These are phyloP conservation scores for Penelope pileata DNA, from an alignment of 2,113 vertebrate species.

Conservation along the genomic window DNA sequence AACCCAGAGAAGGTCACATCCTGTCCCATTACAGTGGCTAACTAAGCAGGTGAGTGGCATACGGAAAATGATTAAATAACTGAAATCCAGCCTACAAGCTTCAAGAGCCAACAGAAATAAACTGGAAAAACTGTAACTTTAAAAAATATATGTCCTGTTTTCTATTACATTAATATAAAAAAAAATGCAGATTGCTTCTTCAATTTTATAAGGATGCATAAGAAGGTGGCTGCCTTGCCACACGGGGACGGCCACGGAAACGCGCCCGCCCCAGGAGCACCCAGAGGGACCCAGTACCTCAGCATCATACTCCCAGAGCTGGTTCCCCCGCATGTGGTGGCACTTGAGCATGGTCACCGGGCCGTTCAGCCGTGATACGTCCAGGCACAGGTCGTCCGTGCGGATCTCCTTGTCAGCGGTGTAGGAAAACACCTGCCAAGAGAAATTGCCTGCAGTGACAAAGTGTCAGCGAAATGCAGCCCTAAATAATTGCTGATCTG, in stretches of 20 bases:
- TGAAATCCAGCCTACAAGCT: background rate
- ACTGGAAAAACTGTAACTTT: background rate
- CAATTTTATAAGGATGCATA: rapidly evolving
- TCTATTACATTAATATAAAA: background rate
- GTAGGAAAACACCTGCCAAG: constrained; percentile 94
- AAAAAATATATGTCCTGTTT: background rate
- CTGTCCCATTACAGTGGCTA: rapidly evolving
- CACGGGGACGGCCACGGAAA: background rate
- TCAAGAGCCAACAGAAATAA: background rate
- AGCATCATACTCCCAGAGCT: constrained; percentile 97
- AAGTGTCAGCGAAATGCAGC: rapidly evolving
- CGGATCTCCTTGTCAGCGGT: constrained; percentile 97
- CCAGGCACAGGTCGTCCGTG: constrained; percentile 96
- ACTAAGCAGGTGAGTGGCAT: rapidly evolving
- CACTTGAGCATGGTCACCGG: constrained; percentile 97
- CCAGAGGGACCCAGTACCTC: constrained; percentile 81
- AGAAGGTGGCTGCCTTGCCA: background rate
- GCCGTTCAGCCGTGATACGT: constrained; percentile 94
- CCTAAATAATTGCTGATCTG: rapidly evolving
- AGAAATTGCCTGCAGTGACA: background rate
- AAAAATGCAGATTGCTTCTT: background rate
- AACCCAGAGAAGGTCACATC: background rate
- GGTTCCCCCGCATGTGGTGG: constrained; percentile 98
- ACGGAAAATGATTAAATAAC: rapidly evolving
- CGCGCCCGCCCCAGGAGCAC: background rate